phyloP scores from a whole-genome alignment of 2,888 invertebrate genomes.

The Clostera curtula region DNA sequence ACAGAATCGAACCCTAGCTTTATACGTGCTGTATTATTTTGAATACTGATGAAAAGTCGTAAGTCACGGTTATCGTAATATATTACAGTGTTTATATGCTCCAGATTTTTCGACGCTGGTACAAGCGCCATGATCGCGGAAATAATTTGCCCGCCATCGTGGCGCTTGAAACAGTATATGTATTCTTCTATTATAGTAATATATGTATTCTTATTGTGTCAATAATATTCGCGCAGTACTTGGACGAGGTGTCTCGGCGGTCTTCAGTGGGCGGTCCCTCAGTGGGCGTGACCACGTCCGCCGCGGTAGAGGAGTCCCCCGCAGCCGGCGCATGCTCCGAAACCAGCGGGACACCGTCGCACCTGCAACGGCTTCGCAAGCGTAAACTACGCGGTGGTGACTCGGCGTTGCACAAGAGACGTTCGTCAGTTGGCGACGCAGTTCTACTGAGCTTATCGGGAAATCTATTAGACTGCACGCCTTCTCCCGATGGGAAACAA shows the following conservation, averaged over 20 bases:
- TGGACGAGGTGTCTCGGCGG: slow-evolving; percentile 66
- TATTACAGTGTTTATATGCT: no score
- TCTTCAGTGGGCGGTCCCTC: slow-evolving; percentile 55
- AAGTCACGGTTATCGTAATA: no score
- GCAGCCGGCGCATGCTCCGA: slow-evolving; percentile 18
- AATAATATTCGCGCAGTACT: slow-evolving; percentile 49
- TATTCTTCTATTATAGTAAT: no score
- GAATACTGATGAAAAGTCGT: no score
- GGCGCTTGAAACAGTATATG: no score
- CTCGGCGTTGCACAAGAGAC: slow-evolving; percentile 82
- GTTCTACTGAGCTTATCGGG: slow-evolving; percentile 89
- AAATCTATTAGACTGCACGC: slow-evolving; percentile 91
- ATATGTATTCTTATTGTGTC: no score
- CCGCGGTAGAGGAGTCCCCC: slow-evolving; percentile 19
- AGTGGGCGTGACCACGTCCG: slow-evolving; percentile 18
- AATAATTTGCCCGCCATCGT: no score
- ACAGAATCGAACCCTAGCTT: no score
- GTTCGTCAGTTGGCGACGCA: slow-evolving; percentile 90
- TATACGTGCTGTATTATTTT: no score
- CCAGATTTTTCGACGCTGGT: no score
- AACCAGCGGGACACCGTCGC: slow-evolving; percentile 47
- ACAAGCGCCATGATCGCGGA: no score
- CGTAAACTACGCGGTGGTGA: slow-evolving; percentile 80
- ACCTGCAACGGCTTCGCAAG: slow-evolving; percentile 79
- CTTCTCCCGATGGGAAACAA: slow-evolving; percentile 83